Base-by-base conservation (phyloP, 2,888 invertebrate genomes). In the Caenorhabditis uteleia region DNA sequence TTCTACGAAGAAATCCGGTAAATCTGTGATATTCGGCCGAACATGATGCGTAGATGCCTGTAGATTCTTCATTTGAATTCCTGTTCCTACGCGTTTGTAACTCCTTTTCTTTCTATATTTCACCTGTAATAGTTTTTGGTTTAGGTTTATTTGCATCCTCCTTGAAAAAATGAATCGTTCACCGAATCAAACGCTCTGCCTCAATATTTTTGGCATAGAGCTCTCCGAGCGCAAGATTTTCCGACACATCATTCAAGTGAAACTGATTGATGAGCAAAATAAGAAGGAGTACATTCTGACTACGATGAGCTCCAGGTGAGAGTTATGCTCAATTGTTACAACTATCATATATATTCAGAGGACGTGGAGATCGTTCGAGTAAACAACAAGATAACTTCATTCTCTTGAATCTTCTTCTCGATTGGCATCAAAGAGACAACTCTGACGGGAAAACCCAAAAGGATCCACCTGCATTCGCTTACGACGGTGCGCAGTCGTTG, bases 211-310 rank as follows among this genome's bases (percentile, higher is more conserved):
- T 36, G 65, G 65, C 2, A 44, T 66, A 2, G 47, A 50, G 26
- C 43, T 66, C 3, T 25, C 26, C 1, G 34, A 46, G 5, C 46
- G 51, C 7, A 42, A 16, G 3, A 49, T 66, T 18, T 66, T 51
- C 21, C 59, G 65, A 3, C 65, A 66, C 40, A 43, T 56, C n/a
- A 51, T 66, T n/a, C 65, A 66, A 20, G 56, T 59, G 21, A 59
- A 56, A 23, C 27, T 66, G 8, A 38, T 64, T 18, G 58, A 64
- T 26, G 27, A 25, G 10, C 49, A 49, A 31, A 54, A 33, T 14
- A 54, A 44, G 14, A 64, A 57, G 21, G 64, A 64, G 10, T 54
- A 54, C 23, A 64, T 64, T 27, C 38, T 64, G 6, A 57, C 64
- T 5, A 64, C 64, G 0, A 54, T 64, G 57, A 58, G 58, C 25